phyloP scores from a whole-genome alignment of 1,140 invertebrate genomes.

The Lethrus apterus region DNA sequence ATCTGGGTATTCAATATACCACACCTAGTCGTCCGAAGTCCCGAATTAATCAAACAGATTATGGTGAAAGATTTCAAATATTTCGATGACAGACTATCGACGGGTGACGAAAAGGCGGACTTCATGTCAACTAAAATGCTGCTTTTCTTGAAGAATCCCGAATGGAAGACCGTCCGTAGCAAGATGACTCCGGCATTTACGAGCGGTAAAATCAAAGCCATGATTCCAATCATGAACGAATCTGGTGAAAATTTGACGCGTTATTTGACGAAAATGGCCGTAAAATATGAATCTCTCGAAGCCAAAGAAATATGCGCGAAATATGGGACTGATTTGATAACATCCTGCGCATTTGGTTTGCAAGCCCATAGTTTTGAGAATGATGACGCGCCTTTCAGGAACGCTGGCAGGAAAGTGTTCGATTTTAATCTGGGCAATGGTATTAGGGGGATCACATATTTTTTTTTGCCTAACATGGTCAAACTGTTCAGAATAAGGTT shows the following conservation, averaged over 20 bases:
- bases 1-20: slow-evolving; percentile 31
- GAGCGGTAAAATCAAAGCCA: slow-evolving; percentile 35
- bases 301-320: slow-evolving; percentile 45
- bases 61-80: slow-evolving; percentile 50
- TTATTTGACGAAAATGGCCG: slow-evolving; percentile 21
- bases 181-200: slow-evolving; percentile 29
- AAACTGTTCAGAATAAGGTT: slow-evolving; percentile 24
- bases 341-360: slow-evolving; percentile 52
- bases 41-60: slow-evolving; percentile 50
- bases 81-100: slow-evolving; percentile 46
- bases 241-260: slow-evolving; percentile 14
- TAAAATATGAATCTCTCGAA: slow-evolving; percentile 22
- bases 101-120: slow-evolving; percentile 43
- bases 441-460: slow-evolving; percentile 13
- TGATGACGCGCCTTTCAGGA: slow-evolving; percentile 14
- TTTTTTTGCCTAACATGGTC: slow-evolving; percentile 22
- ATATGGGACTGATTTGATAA: slow-evolving; percentile 53
- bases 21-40: slow-evolving; percentile 41
- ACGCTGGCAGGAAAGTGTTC: slow-evolving; percentile 12
- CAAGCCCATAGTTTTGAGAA: slow-evolving; percentile 28
- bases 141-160: slow-evolving; percentile 27
- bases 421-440: slow-evolving; percentile 8
- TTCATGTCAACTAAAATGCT: slow-evolving; percentile 35
- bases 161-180: slow-evolving; percentile 39
- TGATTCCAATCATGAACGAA: slow-evolving; percentile 27